phyloP scores from a whole-genome alignment of 1,140 invertebrate species.

The Meloidogyne hapla region DNA sequence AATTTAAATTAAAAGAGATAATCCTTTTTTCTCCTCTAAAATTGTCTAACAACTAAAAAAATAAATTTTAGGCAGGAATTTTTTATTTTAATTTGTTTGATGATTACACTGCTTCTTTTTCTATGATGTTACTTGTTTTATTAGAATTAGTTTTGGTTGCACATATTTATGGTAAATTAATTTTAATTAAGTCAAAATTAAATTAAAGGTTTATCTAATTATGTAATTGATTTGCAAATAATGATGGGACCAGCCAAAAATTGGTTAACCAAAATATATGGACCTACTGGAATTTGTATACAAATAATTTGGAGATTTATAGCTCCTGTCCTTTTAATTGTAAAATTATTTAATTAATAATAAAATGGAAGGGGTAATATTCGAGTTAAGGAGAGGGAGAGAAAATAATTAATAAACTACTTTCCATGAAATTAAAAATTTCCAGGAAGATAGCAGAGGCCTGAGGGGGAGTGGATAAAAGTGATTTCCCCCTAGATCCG shows the following conservation, averaged over 20 bases:
- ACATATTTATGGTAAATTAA: slow-evolving; percentile 44
- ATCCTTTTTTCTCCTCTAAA: too few relatives aligned
- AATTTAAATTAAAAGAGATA: too few relatives aligned
- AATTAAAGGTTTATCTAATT: slow-evolving; percentile 33
- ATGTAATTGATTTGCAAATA: slow-evolving; percentile 27
- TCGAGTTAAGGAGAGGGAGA: neutral
- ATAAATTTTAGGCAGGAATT: slow-evolving; percentile 52
- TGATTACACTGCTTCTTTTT: slow-evolving; percentile 46
- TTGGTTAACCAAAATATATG: slow-evolving; percentile 33
- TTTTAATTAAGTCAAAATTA: slow-evolving; percentile 8
- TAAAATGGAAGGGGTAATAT: too few relatives aligned
- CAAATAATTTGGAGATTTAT: slow-evolving; percentile 36
- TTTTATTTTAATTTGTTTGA: slow-evolving; percentile 51
- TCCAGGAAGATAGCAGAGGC: too few relatives aligned
- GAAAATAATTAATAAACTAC: too few relatives aligned
- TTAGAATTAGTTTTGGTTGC: slow-evolving; percentile 42
- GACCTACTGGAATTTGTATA: slow-evolving; percentile 36
- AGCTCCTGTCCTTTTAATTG: slow-evolving; percentile 28
- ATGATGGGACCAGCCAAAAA: slow-evolving; percentile 39
- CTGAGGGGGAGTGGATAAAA: too few relatives aligned
- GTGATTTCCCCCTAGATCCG: too few relatives aligned
- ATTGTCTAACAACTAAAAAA: too few relatives aligned
- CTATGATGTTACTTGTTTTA: slow-evolving; percentile 42
- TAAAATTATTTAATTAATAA: slow-evolving; percentile 20
- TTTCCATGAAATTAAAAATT: too few relatives aligned